phyloP scores from a whole-genome alignment of 2,113 vertebrate species.

The Tympanuchus pallidicinctus region DNA sequence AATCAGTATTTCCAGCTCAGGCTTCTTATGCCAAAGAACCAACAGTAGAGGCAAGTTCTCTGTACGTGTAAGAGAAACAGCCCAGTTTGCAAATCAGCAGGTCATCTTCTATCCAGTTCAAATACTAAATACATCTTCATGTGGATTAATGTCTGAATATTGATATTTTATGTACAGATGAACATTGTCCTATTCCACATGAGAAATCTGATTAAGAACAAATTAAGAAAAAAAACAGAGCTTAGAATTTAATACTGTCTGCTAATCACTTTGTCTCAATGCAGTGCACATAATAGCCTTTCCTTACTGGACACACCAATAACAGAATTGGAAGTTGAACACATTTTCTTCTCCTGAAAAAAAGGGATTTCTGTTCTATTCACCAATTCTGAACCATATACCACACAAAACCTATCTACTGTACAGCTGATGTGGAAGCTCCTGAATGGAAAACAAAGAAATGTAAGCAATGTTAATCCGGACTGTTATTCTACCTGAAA shows the following conservation, averaged over 20 bases:
- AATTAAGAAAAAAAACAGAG: constrained; percentile 27
- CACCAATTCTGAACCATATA: neutral
- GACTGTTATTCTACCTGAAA: neutral
- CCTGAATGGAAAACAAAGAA: neutral
- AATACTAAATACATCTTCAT: neutral
- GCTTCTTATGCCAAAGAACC: neutral
- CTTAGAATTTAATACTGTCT: constrained; percentile 8
- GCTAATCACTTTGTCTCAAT: constrained; percentile 35
- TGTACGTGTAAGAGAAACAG: neutral
- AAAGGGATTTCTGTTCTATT: neutral
- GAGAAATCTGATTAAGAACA: constrained; percentile 33
- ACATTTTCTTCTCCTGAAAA: constrained; percentile 12
- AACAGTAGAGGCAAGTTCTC: neutral
- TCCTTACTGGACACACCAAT: constrained; percentile 16
- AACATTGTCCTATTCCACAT: neutral
- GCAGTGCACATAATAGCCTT: neutral
- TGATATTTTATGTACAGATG: neutral
- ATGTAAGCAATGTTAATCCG: neutral
- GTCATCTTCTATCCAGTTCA: neutral
- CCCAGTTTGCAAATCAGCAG: neutral
- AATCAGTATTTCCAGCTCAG: neutral
- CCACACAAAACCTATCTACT: neutral
- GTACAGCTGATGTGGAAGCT: neutral
- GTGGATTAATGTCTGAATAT: neutral
- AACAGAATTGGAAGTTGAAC: constrained; percentile 36